phyloP scores from a whole-genome alignment of 2,797 vertebrate genomes.

The Sitta carolinensis region DNA sequence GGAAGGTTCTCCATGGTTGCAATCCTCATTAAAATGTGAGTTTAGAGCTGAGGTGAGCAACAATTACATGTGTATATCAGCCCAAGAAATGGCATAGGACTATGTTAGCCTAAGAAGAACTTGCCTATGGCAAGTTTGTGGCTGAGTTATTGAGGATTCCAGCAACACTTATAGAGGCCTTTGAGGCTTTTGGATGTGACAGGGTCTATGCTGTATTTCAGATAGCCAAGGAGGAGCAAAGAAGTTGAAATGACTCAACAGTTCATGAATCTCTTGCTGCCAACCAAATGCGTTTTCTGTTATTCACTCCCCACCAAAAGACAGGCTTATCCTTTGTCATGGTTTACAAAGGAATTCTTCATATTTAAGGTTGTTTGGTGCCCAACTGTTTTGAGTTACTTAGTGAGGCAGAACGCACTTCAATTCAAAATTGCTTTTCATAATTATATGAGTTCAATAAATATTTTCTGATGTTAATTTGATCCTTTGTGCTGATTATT shows the following conservation, averaged over 20 bases:
- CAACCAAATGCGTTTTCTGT: background rate
- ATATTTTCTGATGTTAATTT: background rate
- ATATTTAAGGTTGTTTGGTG: background rate
- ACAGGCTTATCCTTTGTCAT: background rate
- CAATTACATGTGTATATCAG: background rate
- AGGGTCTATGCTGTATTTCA: background rate
- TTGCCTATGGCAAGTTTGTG: background rate
- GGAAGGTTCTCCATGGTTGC: background rate
- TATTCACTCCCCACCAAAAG: background rate
- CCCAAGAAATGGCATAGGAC: fast-evolving
- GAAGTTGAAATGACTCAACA: background rate
- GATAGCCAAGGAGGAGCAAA: background rate
- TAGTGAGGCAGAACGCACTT: background rate
- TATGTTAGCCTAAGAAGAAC: background rate
- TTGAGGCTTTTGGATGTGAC: background rate
- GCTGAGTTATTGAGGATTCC: background rate
- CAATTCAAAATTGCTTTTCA: background rate
- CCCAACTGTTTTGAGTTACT: background rate
- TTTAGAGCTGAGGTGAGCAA: background rate
- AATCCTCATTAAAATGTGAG: background rate
- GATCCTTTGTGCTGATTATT: background rate
- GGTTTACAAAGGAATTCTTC: background rate
- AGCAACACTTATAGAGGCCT: background rate
- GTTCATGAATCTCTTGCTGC: background rate
- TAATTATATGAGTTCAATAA: background rate